Evolutionary conservation across 2,797 vertebrate species (phyloP), one percentile per base, ranked within the genome.

Genomic region (Fundulus diaphanus): DNA sequence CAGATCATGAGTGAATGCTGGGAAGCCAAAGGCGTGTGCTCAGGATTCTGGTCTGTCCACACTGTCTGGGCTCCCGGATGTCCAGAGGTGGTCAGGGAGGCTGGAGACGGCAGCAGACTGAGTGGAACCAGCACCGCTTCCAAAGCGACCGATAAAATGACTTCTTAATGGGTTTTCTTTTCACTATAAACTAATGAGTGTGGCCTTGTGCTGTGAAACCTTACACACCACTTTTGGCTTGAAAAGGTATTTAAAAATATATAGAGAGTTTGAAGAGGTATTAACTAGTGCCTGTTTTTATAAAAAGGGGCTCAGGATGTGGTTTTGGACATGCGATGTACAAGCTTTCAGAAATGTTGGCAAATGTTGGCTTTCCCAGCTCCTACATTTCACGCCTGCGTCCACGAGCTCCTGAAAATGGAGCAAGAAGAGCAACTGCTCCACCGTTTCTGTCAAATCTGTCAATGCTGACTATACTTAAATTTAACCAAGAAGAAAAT

Each of bases 131-230:
- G 88, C 81, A 68, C 5, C 0, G 66, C 83, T 78, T 82, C 85
- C 81, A 56, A 42, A 29, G 76, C 87, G 40, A 89, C 84, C 59
- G n/a, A 81, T 75, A 73, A 83, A 54, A 92, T 84, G 89, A 82
- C 89, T 90, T 91, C 91, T 89, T 94, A 95, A 94, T 94, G 90
- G 88, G 85, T 87, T 88, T 88, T 88, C 84, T 68, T 92, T 91
- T 88, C 89, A 78, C 84, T 79, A 70, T 88, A 87, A 91, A 89
- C 85, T 71, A 91, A 95, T 92, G 87, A 91, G 82, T 76, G 85
- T 40, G 82, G 88, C 80, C 88, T 74, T 27, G 73, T 1, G 7
- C 70, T 24, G 69, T 52, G 91, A 91, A 95, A 94, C 83, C 75
- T 61, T 76, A 92, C 72, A 86, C 56, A 7, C 54, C 24, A 11